Evolutionary conservation across 1,140 invertebrate genomes (phyloP).

Genomic region (Pseudomyrmex pallidus): DNA sequence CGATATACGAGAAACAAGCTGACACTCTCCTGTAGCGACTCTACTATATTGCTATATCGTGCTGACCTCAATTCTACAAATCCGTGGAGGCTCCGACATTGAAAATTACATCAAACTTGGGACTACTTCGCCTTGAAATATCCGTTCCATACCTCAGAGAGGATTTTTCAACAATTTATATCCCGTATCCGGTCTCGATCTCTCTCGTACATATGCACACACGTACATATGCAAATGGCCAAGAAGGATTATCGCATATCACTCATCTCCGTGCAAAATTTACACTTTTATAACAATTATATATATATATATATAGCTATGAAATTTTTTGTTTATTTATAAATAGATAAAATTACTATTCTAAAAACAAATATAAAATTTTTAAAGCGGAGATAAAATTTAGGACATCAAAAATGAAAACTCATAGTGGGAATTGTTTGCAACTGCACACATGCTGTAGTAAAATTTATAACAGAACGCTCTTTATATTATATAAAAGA

Average conservation of each 20-base stretch:
- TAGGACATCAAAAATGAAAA: conserved; percentile 1
- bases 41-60: conserved; percentile 15
- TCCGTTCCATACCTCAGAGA: background rate
- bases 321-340: background rate
- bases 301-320: background rate
- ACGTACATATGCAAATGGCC: background rate
- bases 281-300: background rate
- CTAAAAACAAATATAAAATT: background rate
- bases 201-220: too few species aligned
- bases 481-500: background rate
- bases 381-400: background rate
- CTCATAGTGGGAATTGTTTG: background rate
- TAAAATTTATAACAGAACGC: background rate
- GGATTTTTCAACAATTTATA: conserved; percentile 38
- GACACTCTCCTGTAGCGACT: background rate
- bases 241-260: conserved; percentile 12
- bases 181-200: background rate
- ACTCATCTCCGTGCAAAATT: background rate
- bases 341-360: background rate
- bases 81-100: conserved; percentile 19
- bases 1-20: conserved; percentile 40
- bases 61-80: conserved; percentile 45
- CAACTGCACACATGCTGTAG: background rate
- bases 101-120: conserved; percentile 46
- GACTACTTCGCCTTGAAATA: conserved; percentile 29